Conservation (phyloP, 2,113 vertebrate species). For the Cnemophilus loriae region DNA sequence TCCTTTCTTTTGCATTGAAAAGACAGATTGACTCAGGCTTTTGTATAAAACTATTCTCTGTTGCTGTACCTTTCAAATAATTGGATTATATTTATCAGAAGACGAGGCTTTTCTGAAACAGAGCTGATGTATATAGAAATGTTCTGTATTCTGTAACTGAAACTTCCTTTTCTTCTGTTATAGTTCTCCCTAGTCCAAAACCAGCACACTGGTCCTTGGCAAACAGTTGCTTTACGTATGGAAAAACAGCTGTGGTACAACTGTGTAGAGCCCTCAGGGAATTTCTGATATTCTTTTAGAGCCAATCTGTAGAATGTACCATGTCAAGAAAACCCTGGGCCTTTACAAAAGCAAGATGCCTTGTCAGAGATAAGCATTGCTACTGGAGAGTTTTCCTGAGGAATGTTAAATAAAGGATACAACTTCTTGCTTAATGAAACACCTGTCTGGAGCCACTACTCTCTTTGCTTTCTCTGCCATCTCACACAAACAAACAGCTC, state of each 20-base stretch:
- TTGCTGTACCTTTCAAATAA: background rate
- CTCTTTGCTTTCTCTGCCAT: background rate
- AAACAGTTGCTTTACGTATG: background rate
- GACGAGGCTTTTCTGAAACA: background rate
- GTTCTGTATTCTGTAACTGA: background rate
- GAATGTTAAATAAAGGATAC: background rate
- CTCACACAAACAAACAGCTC: background rate
- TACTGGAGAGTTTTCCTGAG: background rate
- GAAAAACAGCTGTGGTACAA: background rate
- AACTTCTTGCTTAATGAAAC: background rate
- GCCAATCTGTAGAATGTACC: background rate
- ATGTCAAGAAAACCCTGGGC: background rate
- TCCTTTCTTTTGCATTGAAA: background rate
- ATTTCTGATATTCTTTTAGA: background rate
- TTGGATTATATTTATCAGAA: background rate
- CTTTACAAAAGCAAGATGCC: background rate
- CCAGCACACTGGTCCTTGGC: background rate
- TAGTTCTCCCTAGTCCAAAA: background rate
- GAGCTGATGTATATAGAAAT: background rate
- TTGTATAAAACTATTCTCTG: background rate
- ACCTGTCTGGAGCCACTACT: background rate
- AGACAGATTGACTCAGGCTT: background rate
- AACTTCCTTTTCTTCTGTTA: background rate
- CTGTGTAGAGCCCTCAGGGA: background rate
- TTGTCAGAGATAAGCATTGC: background rate